Evolutionary conservation across 2,888 invertebrate genomes (phyloP), one percentile per base, ranked within the genome.

Genomic region (Himalopsyche anomala): DNA sequence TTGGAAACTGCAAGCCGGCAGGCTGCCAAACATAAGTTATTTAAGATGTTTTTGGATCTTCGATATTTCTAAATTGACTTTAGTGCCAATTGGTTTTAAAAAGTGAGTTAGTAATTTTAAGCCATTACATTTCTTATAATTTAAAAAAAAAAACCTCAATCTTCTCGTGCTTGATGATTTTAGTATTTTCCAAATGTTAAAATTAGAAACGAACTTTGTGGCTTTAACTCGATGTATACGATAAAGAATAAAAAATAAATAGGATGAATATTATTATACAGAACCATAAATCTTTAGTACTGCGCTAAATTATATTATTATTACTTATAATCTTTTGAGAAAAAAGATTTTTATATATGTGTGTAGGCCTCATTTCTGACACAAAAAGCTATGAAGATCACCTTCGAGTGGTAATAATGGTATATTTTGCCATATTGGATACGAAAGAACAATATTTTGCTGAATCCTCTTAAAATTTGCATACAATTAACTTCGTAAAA

Each of bases 11-110:
- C 38, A 62, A 11, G 62, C 62, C 19, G 3, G 5, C 19, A 8
- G 15, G 62, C 83, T 19, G 84, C 87, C 86, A 88, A 88, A 88
- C 86, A 74, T 86, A 83, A 56, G 51, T 82, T 81, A 83, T 82
- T 42, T 82, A 80, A 54, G 36, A 86, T 51, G 81, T 85, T 51
- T n/a, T 54, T 56, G 51, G 36, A 81, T 85, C 51, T 69, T 85
- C 36, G 69, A 85, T 85, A 81, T 81, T 81, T 40, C 69, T 42
- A 85, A 85, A 85, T 87, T 83, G 80, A 80, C 80, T 83, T 81
- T 80, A 82, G 87, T 87, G 87, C 84, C 87, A 87, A 87, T 84
- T 85, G 45, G 19, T 62, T 62, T 62, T 62, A 62, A 62, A 56
- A 62, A 9, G 62, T 62, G 62, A 28, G 62, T 62, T 62, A 62